These are phyloP conservation scores for Rhaphigaster nebulosa DNA, from an alignment of 2,888 invertebrate genomes.

Conservation along the genomic window DNA sequence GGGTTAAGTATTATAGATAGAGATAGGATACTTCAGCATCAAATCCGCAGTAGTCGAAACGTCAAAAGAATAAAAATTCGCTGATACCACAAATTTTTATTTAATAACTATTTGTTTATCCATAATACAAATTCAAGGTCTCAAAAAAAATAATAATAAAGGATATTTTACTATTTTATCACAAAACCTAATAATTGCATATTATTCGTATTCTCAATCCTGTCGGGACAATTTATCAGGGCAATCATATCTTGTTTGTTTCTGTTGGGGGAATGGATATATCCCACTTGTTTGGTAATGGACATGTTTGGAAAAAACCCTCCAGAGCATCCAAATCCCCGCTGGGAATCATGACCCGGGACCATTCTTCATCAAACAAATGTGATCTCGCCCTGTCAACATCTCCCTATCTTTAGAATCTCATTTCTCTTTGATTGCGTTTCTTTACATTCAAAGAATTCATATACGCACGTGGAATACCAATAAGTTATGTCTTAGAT, in stretches of 20 bases:
- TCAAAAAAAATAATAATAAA: no score
- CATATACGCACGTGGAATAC: not conserved
- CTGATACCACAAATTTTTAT: no score
- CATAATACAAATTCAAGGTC: no score
- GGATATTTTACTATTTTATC: no score
- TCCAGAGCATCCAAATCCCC: not conserved
- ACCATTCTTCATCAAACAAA: conserved; percentile 27
- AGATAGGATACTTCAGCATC: no score
- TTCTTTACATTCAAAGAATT: not conserved
- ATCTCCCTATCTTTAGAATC: not conserved
- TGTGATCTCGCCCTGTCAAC: conserved; percentile 18
- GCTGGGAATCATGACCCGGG: conserved; percentile 31
- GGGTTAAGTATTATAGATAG: no score
- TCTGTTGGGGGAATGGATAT: not conserved
- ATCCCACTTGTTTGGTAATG: not conserved
- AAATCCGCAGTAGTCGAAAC: no score
- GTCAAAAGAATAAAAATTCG: no score
- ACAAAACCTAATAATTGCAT: no score
- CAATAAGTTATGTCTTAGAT: not conserved
- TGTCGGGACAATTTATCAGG: not conserved
- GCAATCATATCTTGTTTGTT: not conserved
- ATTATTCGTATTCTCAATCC: no score
- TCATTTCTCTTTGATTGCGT: conserved; percentile 14
- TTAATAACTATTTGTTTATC: no score
- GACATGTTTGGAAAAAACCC: not conserved